Percentiles rank a stretch among this genome's conserved stretches.
These are phyloP conservation scores for Ecdyonurus torrentis DNA, from an alignment of 2,888 invertebrate genomes.

Conservation along the genomic window DNA sequence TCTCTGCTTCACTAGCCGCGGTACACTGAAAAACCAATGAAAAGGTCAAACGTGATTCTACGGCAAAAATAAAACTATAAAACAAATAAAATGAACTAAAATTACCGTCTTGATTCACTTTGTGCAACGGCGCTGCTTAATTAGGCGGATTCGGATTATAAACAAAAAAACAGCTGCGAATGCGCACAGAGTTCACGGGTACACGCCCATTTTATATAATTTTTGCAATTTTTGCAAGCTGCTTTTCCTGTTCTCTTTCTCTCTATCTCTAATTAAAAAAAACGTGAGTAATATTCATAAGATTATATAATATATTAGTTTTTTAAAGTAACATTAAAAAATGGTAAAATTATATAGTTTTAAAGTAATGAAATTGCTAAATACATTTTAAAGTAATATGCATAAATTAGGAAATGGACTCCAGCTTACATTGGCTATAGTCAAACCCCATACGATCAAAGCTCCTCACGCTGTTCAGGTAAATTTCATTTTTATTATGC, in stretches of 20 bases:
- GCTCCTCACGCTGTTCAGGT: constrained; percentile 51
- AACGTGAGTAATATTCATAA: no score
- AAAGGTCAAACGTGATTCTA: not conserved
- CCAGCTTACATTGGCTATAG: constrained; percentile 64
- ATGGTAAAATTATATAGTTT: not conserved
- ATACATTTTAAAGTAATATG: not conserved
- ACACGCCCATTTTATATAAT: not conserved
- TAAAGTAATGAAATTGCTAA: not conserved
- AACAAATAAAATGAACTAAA: not conserved
- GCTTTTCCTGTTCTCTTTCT: no score
- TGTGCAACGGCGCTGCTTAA: no score
- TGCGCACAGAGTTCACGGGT: not conserved
- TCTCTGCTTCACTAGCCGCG: no score
- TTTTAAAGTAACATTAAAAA: no score
- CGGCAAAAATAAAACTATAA: not conserved
- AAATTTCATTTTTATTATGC: no score
- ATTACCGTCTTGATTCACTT: no score
- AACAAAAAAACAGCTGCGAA: not conserved
- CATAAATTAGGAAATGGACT: constrained; percentile 11
- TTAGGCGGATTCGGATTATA: no score
- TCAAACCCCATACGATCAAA: constrained; percentile 72
- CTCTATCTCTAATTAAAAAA: no score
- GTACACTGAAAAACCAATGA: no score
- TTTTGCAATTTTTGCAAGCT: not conserved
- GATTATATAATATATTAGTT: no score